Evolutionary conservation across 2,113 vertebrate genomes (phyloP), one percentile per base, ranked within the genome.

Genomic region (Syngnathus floridae): DNA sequence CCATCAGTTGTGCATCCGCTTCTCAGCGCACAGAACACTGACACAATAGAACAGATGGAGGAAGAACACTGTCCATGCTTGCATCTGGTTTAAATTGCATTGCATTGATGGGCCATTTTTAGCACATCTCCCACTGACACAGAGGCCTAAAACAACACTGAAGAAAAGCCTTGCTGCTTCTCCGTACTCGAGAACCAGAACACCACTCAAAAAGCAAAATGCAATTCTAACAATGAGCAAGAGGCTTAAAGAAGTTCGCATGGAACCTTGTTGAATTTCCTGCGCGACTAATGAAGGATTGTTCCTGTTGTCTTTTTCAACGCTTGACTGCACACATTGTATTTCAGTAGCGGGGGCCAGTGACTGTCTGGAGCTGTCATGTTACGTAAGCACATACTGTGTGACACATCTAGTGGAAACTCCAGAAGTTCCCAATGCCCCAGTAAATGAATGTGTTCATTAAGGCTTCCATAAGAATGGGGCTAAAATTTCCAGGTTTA

Each of bases 41-140:
- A 88, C 78, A 91, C 90, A 89, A 89, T 90, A 67, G 88, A 82
- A 82, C 87, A 89, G 86, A 86, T 89, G 88, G 82, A 88, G 90
- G 90, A 90, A 90, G 82, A 87, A 74, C 74, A 82, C 83, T 76
- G 86, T 86, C 84, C 68, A 67, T 80, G 84, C 88, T 88, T 90
- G 84, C 88, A 89, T 90, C 88, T 91, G 88, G 76, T 87, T 80
- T 79, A 37, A 90, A 82, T 76, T 31, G 26, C 26, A 31, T 31
- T 31, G 83, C 75, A 83, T 78, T 87, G 80, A 84, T 77, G 49
- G 70, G 75, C 82, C 79, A 82, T 86, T 90, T 88, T 85, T 84
- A 87, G 88, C 76, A 67, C 2, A 67, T 81, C 81, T 90, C 83
- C 84, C 82, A 82, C 83, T 82, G 86, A 75, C 77, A 80, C 62